Percentiles rank a stretch among this genome's conserved stretches.
phyloP scores from a whole-genome alignment of 2,888 invertebrate species.

The Xiphydria camelus region DNA sequence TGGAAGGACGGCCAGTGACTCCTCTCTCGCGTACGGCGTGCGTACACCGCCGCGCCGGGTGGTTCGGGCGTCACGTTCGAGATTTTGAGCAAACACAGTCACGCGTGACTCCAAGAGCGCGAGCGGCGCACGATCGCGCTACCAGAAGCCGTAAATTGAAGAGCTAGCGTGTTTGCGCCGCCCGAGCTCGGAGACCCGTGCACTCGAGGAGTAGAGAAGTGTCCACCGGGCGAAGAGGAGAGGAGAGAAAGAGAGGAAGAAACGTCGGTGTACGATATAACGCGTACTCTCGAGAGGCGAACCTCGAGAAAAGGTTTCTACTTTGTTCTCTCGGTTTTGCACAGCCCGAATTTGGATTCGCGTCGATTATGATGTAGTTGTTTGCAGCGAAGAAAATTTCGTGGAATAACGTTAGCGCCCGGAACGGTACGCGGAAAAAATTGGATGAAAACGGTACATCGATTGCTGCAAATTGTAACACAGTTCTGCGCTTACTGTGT shows the following conservation, averaged over 20 bases:
- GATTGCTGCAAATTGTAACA: too few relatives aligned
- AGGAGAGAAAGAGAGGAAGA: constrained; percentile 12
- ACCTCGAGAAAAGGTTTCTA: too few relatives aligned
- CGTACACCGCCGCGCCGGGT: too few relatives aligned
- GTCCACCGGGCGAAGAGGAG: constrained; percentile 9
- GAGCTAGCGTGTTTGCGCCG: constrained; percentile 25
- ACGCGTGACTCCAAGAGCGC: constrained; percentile 26
- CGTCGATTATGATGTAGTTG: too few relatives aligned
- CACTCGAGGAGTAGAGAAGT: constrained; percentile 2
- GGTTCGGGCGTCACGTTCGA: too few relatives aligned
- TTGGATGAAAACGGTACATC: too few relatives aligned
- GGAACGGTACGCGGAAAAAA: too few relatives aligned
- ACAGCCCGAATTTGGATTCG: too few relatives aligned
- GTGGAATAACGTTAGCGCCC: too few relatives aligned
- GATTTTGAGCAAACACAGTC: constrained; percentile 49
- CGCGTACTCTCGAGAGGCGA: constrained; percentile 32
- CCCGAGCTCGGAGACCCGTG: constrained; percentile 9
- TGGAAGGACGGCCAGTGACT: constrained; percentile 48
- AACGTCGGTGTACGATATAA: constrained; percentile 26
- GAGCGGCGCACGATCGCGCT: constrained; percentile 7
- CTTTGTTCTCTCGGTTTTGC: too few relatives aligned
- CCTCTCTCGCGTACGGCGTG: constrained; percentile 24
- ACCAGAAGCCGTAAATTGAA: constrained; percentile 13
- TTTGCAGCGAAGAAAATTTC: too few relatives aligned
- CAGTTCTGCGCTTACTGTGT: too few relatives aligned